These are phyloP conservation scores for Plestiodon gilberti DNA, from an alignment of 2,113 vertebrate species.

Conservation along the genomic window DNA sequence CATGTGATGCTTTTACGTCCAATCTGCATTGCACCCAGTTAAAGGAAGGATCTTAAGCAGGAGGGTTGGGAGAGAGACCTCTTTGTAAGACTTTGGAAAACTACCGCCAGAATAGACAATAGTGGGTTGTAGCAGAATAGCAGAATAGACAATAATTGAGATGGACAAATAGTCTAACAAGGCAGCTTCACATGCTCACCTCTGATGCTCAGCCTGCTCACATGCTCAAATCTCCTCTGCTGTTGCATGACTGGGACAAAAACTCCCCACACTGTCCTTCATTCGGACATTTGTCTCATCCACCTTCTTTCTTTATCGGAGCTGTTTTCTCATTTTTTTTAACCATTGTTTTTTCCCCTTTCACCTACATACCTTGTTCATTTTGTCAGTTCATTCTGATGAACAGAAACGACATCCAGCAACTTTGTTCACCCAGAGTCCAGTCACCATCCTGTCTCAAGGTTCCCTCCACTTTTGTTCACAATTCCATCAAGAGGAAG, in stretches of 20 bases:
- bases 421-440: background rate
- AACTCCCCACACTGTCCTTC: background rate
- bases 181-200: background rate
- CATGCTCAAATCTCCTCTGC: background rate
- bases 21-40: background rate
- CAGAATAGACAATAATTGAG: no score
- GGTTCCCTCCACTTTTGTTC: background rate
- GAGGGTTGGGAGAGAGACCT: no score
- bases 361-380: background rate
- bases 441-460: background rate
- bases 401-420: background rate
- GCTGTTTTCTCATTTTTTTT: background rate
- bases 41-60: background rate
- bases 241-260: background rate
- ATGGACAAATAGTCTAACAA: background rate
- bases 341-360: background rate
- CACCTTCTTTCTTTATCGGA: background rate
- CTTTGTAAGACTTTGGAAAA: background rate
- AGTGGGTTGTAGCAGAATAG: no score
- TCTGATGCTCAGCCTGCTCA: background rate
- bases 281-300: background rate
- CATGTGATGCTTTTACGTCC: no score
- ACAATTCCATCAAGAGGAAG: background rate
- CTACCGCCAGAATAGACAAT: background rate
- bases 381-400: background rate